Conservation (phyloP, 2,888 invertebrate species). For the Eupithecia dodoneata region DNA sequence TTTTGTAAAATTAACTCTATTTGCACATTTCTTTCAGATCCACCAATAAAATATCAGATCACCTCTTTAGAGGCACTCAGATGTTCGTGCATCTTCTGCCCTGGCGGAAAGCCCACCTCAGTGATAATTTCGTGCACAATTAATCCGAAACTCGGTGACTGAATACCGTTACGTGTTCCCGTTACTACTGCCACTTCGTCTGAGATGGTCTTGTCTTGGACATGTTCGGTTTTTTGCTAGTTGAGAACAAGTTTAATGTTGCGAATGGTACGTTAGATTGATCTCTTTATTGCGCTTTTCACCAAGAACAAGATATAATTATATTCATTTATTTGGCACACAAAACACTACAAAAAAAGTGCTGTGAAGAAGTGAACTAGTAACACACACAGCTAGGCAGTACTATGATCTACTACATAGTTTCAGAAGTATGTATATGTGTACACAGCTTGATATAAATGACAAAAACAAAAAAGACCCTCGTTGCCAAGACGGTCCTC, state of each 20-base stretch:
- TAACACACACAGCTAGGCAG: neutral
- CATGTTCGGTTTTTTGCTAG: slow-evolving; percentile 17
- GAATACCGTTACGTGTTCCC: slow-evolving; percentile 40
- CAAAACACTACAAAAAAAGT: neutral
- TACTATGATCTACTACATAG: neutral
- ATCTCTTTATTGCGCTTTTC: neutral
- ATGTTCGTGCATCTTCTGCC: neutral
- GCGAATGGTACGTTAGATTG: neutral
- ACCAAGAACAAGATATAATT: neutral
- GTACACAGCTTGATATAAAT: neutral
- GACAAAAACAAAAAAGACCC: neutral
- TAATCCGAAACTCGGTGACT: slow-evolving; percentile 37
- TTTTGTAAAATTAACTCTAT: neutral
- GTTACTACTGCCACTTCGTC: slow-evolving; percentile 43
- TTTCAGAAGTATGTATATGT: too few species aligned
- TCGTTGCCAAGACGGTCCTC: neutral
- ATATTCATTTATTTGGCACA: neutral
- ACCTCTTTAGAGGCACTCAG: neutral
- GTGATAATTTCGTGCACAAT: slow-evolving; percentile 40
- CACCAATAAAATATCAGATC: neutral
- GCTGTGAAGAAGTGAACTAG: neutral
- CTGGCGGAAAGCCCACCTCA: neutral
- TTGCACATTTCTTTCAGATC: neutral
- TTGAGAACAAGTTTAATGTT: neutral
- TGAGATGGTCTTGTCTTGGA: slow-evolving; percentile 14